Base-by-base conservation (phyloP, 1,140 invertebrate species). In the Euura saliciscinereae region DNA sequence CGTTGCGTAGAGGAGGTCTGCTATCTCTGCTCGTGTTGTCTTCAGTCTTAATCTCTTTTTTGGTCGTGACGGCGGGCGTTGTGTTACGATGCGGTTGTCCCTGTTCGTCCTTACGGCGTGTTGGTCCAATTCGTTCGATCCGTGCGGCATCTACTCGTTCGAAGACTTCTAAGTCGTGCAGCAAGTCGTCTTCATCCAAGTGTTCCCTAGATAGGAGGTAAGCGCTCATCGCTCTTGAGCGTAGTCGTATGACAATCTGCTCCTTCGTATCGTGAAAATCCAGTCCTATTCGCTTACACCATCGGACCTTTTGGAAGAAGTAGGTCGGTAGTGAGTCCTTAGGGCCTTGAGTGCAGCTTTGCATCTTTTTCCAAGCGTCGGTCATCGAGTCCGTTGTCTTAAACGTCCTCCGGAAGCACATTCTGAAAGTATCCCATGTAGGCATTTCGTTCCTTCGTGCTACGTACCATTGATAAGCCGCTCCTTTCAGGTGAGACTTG, bases 281-380 rank as follows among this genome's bases (percentile, higher is more conserved):
- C 7, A 78, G 72, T 0, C 43, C 66, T 0, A 78, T 28, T 2
- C 68, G 45, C 65, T 45, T 73, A 71, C 75, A 79, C n/a, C 78
- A 71, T 45, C 70, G 43, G 0, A 77, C 45, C 69, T 79, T 79
- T 2, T 74, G n/a, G 43, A 75, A 69, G 43, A 68, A 79, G 73
- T 79, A 78, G 7, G 71, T 51, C 4, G 70, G n/a, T 3, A 76
- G 5, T 4, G 28, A 6, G 68, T 79, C 73, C 13, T 73, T 69
- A 0, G n/a, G 1, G 4, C 45, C 42, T 70, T 77, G 75, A 2
- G 67, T 11, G 1, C 72, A 71, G 2, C 70, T 71, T 42, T 70
- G 68, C 73, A 78, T 71, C 65, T 73, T 75, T 0, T 66, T 10
- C 70, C 59, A 66, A 44, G 28, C 65, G 13, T 59, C 45, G 8